These are phyloP conservation scores for Drosophila engyochracea DNA, from an alignment of 2,888 invertebrate genomes.

Conservation along the genomic window DNA sequence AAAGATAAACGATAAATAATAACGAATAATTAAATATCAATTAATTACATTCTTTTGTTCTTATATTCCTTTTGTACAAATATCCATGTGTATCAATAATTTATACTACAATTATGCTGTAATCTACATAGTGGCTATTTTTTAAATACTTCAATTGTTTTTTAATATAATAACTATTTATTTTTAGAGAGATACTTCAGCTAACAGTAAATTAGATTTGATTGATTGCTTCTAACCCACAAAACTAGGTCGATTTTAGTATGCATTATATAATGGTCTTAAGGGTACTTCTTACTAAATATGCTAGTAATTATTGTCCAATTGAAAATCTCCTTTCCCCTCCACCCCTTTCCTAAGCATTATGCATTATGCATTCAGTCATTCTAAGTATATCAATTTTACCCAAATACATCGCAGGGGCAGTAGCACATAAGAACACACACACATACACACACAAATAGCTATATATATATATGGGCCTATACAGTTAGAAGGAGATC, in stretches of 20 bases:
- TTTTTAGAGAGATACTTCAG: background rate
- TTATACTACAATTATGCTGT: background rate
- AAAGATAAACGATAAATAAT: background rate
- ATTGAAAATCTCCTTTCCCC: background rate
- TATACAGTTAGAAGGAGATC: constrained; percentile 9
- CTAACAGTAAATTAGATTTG: background rate
- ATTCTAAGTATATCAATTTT: constrained; percentile 7
- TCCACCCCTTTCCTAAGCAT: background rate
- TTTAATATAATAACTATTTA: background rate
- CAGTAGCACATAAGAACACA: background rate
- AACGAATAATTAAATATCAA: background rate
- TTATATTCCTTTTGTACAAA: background rate
- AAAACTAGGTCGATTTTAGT: background rate
- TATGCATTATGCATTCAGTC: constrained; percentile 1
- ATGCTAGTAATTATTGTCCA: constrained; percentile 4
- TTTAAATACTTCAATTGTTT: background rate
- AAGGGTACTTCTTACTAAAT: background rate
- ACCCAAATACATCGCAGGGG: background rate
- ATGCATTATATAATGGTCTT: background rate
- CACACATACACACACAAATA: background rate
- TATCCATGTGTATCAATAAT: background rate
- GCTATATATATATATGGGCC: background rate
- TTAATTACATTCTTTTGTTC: background rate
- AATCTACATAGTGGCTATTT: background rate
- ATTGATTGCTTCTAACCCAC: background rate